Evolutionary conservation across 2,888 invertebrate species (phyloP).

Genomic region (Endomychus coccineus): DNA sequence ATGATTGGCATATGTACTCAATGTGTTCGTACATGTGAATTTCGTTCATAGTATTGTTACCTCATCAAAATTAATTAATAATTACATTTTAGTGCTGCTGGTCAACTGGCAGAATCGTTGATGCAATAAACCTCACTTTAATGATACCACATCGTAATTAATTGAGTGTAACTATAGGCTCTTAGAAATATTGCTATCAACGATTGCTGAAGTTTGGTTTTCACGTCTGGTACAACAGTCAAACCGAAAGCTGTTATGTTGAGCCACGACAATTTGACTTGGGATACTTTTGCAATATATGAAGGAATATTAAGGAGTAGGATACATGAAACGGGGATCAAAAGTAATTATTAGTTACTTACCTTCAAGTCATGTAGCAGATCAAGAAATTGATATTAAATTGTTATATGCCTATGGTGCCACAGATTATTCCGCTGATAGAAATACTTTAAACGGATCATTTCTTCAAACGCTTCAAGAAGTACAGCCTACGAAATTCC

Average conservation of each 20-base stretch:
- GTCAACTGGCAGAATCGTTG: too few relatives aligned
- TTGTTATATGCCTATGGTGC: conserved; percentile 56
- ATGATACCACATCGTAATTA: too few relatives aligned
- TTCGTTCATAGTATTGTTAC: too few relatives aligned
- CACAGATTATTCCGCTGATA: conserved; percentile 83
- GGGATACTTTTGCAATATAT: conserved; percentile 54
- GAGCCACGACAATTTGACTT: conserved; percentile 80
- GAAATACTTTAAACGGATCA: conserved; percentile 80
- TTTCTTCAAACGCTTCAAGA: conserved; percentile 67
- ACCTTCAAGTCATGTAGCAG: conserved; percentile 86
- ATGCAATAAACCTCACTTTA: too few relatives aligned
- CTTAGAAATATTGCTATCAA: conserved; percentile 66
- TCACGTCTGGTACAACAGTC: conserved; percentile 87
- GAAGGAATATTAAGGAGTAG: too few relatives aligned
- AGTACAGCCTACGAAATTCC: conserved; percentile 75
- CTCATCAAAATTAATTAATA: too few relatives aligned
- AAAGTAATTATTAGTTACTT: conserved; percentile 72
- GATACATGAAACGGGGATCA: conserved; percentile 33
- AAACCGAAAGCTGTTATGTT: conserved; percentile 91
- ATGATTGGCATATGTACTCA: too few relatives aligned
- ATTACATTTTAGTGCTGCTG: too few relatives aligned
- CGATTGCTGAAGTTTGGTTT: conserved; percentile 80
- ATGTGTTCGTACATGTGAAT: too few relatives aligned
- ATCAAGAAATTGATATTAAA: conserved; percentile 80
- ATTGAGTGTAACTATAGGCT: too few relatives aligned